Base-by-base conservation (phyloP, 2,797 vertebrate species). In the Nothura maculosa region DNA sequence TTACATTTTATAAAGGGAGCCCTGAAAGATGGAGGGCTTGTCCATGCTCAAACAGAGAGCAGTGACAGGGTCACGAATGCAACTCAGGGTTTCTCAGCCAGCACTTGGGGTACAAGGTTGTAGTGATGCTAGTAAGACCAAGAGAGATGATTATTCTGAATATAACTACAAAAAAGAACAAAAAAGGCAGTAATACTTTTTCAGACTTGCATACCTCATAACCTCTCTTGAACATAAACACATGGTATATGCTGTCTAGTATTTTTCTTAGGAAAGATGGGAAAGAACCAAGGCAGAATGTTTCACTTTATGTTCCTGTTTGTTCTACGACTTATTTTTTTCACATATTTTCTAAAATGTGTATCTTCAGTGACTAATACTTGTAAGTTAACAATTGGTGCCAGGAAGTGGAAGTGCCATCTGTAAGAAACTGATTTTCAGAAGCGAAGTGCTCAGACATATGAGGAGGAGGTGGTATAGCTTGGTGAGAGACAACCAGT, bases 401-500 rank as follows among this genome's bases (percentile, higher is more conserved):
- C 92, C 96, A 96, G 94, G 95, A 94, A 92, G 79, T 93, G 92
- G 83, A 91, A 93, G 91, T 40, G 40, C 94, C 95, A 95, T 96
- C 94, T 96, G 96, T 74, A 93, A 88, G 87, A 61, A 94, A 61
- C 60, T 87, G 92, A 87, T 87, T 67, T 94, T 70, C 85, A 85
- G 90, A 74, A 95, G 87, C 92, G 82, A 86, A 95, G 80, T 95
- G 92, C 92, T 95, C 77, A 81, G 93, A 80, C 95, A 93, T 93
- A 89, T 38, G 90, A 95, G 94, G 95, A 95, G 96, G 96, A 94
- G 87, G 94, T 95, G 93, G 94, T 95, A 87, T 83, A 87, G 83
- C 69, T 95, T 73, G 66, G 94, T 96, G 95, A 96, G 95, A 96
- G 95, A 96, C 94, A 5, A 92, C 89, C 28, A 4, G 69, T 79